Evolutionary conservation across 2,888 invertebrate species (phyloP).

Genomic region (Coelogynopora nodosa): DNA sequence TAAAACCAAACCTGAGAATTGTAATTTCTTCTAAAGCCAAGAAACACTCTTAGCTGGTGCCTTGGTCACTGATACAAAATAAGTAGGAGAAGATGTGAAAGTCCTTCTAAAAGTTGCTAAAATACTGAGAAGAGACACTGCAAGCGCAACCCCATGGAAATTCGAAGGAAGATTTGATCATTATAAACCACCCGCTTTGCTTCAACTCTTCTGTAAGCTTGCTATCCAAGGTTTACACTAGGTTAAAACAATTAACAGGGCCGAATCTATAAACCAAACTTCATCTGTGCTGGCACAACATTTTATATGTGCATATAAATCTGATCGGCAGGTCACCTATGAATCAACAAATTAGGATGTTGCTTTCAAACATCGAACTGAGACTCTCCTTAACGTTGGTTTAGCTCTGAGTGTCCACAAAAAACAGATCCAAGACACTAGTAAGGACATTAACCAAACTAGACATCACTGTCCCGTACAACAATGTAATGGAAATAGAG

Average conservation of each 20-base stretch:
- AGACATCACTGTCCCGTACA: slow-evolving; percentile 6
- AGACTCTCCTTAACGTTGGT: background rate
- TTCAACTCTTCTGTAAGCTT: background rate
- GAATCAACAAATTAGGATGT: background rate
- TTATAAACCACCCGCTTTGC: background rate
- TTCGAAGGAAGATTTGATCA: background rate
- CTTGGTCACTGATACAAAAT: background rate
- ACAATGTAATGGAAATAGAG: background rate
- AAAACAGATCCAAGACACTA: slow-evolving; percentile 9
- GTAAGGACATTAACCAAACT: background rate
- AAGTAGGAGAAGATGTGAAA: background rate
- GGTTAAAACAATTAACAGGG: too few species aligned
- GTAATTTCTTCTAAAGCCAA: background rate
- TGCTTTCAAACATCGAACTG: slow-evolving; percentile 4
- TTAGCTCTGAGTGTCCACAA: background rate
- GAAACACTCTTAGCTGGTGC: background rate
- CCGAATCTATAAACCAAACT: background rate
- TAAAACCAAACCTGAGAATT: background rate
- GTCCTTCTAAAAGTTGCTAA: background rate
- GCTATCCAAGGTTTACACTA: too few species aligned
- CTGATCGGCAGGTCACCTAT: slow-evolving; percentile 27
- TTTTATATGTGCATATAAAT: background rate
- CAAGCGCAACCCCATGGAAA: background rate
- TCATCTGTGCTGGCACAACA: slow-evolving; percentile 12
- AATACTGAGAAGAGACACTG: background rate